phyloP scores from a whole-genome alignment of 2,888 invertebrate species.

The Neria commutata region DNA sequence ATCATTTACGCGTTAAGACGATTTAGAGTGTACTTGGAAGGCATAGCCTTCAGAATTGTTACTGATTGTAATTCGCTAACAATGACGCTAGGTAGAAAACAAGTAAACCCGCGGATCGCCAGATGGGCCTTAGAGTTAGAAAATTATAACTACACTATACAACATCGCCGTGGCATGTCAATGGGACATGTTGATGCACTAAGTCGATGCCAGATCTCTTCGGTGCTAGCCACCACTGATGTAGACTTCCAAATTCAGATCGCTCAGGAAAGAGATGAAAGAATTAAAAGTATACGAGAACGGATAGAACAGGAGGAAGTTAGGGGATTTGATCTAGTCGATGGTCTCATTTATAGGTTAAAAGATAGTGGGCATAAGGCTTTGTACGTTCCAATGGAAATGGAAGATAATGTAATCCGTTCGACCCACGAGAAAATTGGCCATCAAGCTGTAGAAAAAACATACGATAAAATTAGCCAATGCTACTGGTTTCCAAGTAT shows the following conservation, averaged over 20 bases:
- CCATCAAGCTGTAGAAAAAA: no score
- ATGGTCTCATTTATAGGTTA: slow-evolving; percentile 12
- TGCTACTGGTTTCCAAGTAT: no score
- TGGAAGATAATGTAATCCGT: not conserved
- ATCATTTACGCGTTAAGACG: slow-evolving; percentile 25
- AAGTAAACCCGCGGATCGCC: slow-evolving; percentile 28
- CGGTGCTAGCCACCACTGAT: not conserved
- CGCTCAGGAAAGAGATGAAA: slow-evolving; percentile 15
- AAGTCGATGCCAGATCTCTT: slow-evolving; percentile 12
- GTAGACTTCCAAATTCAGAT: slow-evolving; percentile 24
- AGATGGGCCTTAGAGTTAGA: slow-evolving; percentile 14
- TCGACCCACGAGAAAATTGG: not conserved
- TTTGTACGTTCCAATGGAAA: not conserved
- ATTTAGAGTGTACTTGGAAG: slow-evolving; percentile 16
- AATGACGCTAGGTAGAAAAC: slow-evolving; percentile 37
- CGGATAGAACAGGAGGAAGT: not conserved
- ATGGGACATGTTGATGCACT: slow-evolving; percentile 23
- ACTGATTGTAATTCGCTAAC: slow-evolving; percentile 26
- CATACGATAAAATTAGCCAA: no score
- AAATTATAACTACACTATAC: slow-evolving; percentile 22
- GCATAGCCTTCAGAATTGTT: slow-evolving; percentile 22
- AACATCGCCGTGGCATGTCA: slow-evolving; percentile 7
- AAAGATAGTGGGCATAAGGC: not conserved
- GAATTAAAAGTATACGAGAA: not conserved
- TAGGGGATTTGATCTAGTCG: slow-evolving; percentile 8